These are phyloP conservation scores for Neotoxoptera formosana DNA, from an alignment of 1,140 invertebrate species.

Conservation along the genomic window DNA sequence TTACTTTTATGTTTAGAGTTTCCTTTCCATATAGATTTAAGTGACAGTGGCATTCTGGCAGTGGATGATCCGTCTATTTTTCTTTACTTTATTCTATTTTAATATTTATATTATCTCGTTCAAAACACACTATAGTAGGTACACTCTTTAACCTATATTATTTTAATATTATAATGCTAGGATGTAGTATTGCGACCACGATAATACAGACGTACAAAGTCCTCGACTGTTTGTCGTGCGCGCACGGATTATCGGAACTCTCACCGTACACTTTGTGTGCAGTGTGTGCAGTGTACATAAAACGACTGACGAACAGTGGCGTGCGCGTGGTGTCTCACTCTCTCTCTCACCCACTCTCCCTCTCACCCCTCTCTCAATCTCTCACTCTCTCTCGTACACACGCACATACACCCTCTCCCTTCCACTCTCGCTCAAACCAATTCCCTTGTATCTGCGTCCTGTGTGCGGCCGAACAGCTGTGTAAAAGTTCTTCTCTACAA, in stretches of 20 bases:
- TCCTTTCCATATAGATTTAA: conserved; percentile 50
- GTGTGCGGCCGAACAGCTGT: conserved; percentile 26
- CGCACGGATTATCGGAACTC: conserved; percentile 6
- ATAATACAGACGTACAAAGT: not conserved
- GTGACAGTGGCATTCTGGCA: conserved; percentile 48
- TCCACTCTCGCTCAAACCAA: not conserved
- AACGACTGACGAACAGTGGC: not conserved
- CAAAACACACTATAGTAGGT: not conserved
- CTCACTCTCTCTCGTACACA: not conserved
- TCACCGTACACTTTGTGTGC: not conserved
- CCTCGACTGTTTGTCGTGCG: not conserved
- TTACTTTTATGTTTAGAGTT: conserved; percentile 54
- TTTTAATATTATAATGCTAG: not conserved
- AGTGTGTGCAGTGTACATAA: not conserved
- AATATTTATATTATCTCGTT: not conserved
- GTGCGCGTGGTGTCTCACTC: conserved; percentile 3
- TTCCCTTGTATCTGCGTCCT: not conserved
- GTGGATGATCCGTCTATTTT: not conserved
- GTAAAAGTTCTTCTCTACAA: not conserved
- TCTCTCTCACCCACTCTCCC: not conserved
- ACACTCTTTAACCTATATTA: not conserved
- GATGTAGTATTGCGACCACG: not conserved
- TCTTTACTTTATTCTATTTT: not conserved
- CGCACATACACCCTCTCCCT: not conserved
- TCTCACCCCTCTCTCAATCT: not conserved